These are phyloP conservation scores for Tympanoctomys barrerae DNA, from an alignment of 2,797 vertebrate genomes.

Conservation along the genomic window DNA sequence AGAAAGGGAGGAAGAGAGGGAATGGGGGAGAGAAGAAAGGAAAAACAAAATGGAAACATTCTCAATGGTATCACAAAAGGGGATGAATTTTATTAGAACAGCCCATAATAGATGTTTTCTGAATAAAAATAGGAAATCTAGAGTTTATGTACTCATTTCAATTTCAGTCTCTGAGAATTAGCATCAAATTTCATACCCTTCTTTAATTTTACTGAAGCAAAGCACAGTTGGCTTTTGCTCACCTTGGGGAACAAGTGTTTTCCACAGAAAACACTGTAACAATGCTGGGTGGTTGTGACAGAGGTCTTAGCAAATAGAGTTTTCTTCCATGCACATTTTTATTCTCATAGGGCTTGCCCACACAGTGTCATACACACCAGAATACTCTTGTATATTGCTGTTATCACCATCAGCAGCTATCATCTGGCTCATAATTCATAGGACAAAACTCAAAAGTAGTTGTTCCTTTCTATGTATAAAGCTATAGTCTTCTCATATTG, in stretches of 20 bases:
- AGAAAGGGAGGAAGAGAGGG: too few relatives aligned
- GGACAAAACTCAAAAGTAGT: constrained; percentile 58
- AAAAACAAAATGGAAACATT: neutral
- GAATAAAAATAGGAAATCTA: neutral
- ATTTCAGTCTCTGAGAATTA: constrained; percentile 37
- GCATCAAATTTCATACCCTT: neutral
- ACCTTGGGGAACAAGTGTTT: constrained; percentile 1
- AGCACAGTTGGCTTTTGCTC: neutral
- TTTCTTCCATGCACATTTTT: constrained; percentile 7
- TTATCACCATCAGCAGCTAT: constrained; percentile 30
- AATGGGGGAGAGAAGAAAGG: too few relatives aligned
- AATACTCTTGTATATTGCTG: constrained; percentile 53
- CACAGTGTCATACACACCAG: constrained; percentile 32
- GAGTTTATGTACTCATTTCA: neutral
- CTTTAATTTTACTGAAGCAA: constrained; percentile 2
- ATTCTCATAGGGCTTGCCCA: neutral
- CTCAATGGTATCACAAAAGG: neutral
- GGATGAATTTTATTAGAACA: neutral
- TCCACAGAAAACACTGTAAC: neutral
- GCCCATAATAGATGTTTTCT: neutral
- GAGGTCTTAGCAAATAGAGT: neutral
- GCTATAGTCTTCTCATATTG: constrained; percentile 54
- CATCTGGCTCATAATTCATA: constrained; percentile 50
- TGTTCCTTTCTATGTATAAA: constrained; percentile 46
- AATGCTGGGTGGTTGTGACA: neutral